Percentiles rank a stretch among this genome's conserved stretches.
These are phyloP conservation scores for Drosophila flavopinicola DNA, from an alignment of 2,888 invertebrate genomes.

Conservation along the genomic window DNA sequence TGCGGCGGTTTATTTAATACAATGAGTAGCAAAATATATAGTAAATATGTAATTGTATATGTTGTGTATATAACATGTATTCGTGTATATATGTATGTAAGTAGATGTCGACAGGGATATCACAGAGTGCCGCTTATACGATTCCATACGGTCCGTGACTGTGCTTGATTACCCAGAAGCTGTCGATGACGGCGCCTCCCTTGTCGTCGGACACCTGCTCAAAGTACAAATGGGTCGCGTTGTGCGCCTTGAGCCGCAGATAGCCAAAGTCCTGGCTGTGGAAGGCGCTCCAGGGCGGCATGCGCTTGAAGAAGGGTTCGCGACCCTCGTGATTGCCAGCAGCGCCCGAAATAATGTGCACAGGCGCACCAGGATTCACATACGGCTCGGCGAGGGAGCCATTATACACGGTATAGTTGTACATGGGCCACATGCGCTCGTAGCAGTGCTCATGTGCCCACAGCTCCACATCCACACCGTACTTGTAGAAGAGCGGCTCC, in stretches of 20 bases:
- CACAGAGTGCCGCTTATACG: conserved; percentile 17
- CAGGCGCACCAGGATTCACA: conserved; percentile 90
- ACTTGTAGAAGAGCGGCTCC: conserved; percentile 93
- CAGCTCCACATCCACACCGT: conserved; percentile 96
- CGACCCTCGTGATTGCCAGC: conserved; percentile 94
- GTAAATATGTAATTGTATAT: not conserved
- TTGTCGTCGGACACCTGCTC: conserved; percentile 94
- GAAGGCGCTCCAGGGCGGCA: conserved; percentile 92
- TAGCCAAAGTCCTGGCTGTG: conserved; percentile 96
- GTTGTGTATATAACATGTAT: not conserved
- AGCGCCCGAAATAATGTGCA: conserved; percentile 95
- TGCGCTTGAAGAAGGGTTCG: conserved; percentile 88
- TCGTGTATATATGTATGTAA: not conserved
- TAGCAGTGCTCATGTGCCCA: conserved; percentile 99
- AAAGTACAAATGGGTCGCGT: conserved; percentile 93
- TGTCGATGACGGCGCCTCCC: conserved; percentile 88
- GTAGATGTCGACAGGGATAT: not conserved
- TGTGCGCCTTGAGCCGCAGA: conserved; percentile 91
- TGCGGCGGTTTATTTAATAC: conserved; percentile 12
- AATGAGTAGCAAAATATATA: not conserved
- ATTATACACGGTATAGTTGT: conserved; percentile 90
- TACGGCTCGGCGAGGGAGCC: conserved; percentile 86
- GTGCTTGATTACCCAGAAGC: conserved; percentile 88
- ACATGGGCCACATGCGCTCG: conserved; percentile 97
- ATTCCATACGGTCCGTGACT: conserved; percentile 72